These are phyloP conservation scores for Tychaedon coryphoeus DNA, from an alignment of 2,113 vertebrate genomes.

Conservation along the genomic window DNA sequence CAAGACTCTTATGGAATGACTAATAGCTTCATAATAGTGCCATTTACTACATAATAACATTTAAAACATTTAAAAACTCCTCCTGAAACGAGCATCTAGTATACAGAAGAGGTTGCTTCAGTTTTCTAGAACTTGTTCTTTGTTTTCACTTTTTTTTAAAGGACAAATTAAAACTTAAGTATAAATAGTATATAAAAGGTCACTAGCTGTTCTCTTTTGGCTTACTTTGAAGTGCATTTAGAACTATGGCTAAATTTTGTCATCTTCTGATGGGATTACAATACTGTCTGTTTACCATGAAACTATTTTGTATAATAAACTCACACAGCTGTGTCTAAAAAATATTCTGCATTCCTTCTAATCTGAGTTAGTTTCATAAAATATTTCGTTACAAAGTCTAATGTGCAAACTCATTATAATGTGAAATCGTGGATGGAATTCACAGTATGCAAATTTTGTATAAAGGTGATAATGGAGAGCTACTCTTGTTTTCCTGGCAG, in stretches of 20 bases:
- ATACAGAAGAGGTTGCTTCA: conserved; percentile 91
- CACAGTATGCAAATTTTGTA: conserved; percentile 77
- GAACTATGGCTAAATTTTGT: conserved; percentile 86
- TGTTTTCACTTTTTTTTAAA: conserved; percentile 86
- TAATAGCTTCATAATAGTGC: conserved; percentile 96
- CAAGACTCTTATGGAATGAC: conserved; percentile 97
- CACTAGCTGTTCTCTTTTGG: conserved; percentile 85
- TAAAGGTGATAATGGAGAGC: conserved; percentile 78
- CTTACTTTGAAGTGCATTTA: conserved; percentile 86
- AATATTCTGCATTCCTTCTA: conserved; percentile 85
- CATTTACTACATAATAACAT: conserved; percentile 96
- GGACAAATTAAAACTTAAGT: conserved; percentile 89
- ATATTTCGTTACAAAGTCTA: conserved; percentile 80
- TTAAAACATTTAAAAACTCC: conserved; percentile 97
- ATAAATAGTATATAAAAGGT: conserved; percentile 87
- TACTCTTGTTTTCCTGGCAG: conserved; percentile 58
- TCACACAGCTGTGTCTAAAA: conserved; percentile 78
- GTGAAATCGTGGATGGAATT: conserved; percentile 72
- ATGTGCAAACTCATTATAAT: conserved; percentile 77
- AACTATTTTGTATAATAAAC: conserved; percentile 78
- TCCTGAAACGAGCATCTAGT: conserved; percentile 91
- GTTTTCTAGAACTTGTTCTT: conserved; percentile 87
- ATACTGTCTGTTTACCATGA: conserved; percentile 84
- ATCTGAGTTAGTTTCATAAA: conserved; percentile 78
- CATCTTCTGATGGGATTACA: conserved; percentile 81